Evolutionary conservation across 1,140 invertebrate species (phyloP).

Genomic region (Orius insidiosus): DNA sequence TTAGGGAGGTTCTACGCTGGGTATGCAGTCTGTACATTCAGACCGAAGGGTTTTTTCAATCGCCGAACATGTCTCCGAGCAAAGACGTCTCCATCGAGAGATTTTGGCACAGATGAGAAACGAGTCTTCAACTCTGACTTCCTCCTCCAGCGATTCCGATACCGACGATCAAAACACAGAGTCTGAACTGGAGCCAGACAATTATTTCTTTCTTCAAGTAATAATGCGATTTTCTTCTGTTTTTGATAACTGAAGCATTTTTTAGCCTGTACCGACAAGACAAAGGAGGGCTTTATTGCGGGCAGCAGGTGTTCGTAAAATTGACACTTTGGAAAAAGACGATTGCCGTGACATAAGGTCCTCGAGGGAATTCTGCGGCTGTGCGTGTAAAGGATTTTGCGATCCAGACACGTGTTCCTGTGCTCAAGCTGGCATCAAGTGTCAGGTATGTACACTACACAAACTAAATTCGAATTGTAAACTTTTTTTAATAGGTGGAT

Average conservation of each 20-base stretch:
- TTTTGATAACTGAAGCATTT: neutral
- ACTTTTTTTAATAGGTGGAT: slow-evolving; percentile 46
- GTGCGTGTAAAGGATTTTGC: slow-evolving; percentile 84
- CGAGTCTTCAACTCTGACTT: slow-evolving; percentile 30
- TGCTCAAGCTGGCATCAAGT: slow-evolving; percentile 87
- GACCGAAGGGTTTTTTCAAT: slow-evolving; percentile 59
- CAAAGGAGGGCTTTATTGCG: slow-evolving; percentile 72
- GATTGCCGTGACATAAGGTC: slow-evolving; percentile 82
- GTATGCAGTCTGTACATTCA: slow-evolving; percentile 79
- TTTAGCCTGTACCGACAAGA: slow-evolving; percentile 73
- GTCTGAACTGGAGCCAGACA: slow-evolving; percentile 71
- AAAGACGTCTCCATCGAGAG: slow-evolving; percentile 65
- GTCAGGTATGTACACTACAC: slow-evolving; percentile 57
- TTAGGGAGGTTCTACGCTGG: slow-evolving; percentile 81
- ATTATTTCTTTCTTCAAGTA: slow-evolving; percentile 69
- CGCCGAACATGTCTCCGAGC: slow-evolving; percentile 69
- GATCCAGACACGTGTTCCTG: slow-evolving; percentile 91
- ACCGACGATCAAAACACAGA: slow-evolving; percentile 70
- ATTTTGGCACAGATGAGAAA: slow-evolving; percentile 59
- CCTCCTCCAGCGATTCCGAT: slow-evolving; percentile 45
- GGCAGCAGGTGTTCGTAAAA: slow-evolving; percentile 79
- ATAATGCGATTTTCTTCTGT: neutral
- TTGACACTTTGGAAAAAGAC: slow-evolving; percentile 85
- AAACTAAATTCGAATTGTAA: too few relatives aligned
- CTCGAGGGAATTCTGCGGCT: slow-evolving; percentile 88